Conservation (phyloP, 2,797 vertebrate species). For the Xenentodon cancila region DNA sequence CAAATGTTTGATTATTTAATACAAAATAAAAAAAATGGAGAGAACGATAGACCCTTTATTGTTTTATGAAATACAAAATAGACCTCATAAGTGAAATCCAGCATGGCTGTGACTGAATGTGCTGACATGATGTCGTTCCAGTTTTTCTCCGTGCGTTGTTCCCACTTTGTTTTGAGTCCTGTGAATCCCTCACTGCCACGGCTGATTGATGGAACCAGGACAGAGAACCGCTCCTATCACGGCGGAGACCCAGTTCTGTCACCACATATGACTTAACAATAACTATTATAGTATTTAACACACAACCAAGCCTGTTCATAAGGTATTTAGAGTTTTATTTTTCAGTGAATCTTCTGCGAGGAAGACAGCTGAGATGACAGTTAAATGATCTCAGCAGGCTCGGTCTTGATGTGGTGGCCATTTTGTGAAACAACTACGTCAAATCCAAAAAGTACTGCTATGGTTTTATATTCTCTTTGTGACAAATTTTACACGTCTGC, state of each 20-base stretch:
- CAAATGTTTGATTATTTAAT: slow-evolving; percentile 7
- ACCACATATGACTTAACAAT: slow-evolving; percentile 43
- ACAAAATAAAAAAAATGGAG: background rate
- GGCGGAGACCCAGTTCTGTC: slow-evolving; percentile 79
- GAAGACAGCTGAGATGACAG: slow-evolving; percentile 13
- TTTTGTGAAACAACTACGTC: slow-evolving; percentile 19
- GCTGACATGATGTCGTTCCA: slow-evolving; percentile 35
- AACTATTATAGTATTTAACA: slow-evolving; percentile 54
- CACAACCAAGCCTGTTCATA: slow-evolving; percentile 37
- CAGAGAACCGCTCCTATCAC: slow-evolving; percentile 58
- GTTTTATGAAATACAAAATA: slow-evolving; percentile 10
- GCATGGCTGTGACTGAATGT: slow-evolving; percentile 34
- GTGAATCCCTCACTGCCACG: slow-evolving; percentile 46
- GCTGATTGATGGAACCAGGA: slow-evolving; percentile 77
- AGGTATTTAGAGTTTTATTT: slow-evolving; percentile 31
- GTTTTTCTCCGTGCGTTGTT: slow-evolving; percentile 55
- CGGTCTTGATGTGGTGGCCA: slow-evolving; percentile 23
- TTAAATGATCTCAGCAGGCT: slow-evolving; percentile 26
- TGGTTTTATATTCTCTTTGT: slow-evolving; percentile 12
- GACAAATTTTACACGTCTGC: slow-evolving; percentile 20
- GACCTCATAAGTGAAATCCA: slow-evolving; percentile 19
- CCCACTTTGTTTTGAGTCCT: slow-evolving; percentile 40
- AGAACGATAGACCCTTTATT: slow-evolving; percentile 19
- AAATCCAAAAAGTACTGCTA: slow-evolving; percentile 12
- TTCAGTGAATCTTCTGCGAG: slow-evolving; percentile 19